Percentiles rank a stretch among this genome's conserved stretches.
These are phyloP conservation scores for Paradisaea rubra DNA, from an alignment of 2,113 vertebrate species.

Conservation along the genomic window DNA sequence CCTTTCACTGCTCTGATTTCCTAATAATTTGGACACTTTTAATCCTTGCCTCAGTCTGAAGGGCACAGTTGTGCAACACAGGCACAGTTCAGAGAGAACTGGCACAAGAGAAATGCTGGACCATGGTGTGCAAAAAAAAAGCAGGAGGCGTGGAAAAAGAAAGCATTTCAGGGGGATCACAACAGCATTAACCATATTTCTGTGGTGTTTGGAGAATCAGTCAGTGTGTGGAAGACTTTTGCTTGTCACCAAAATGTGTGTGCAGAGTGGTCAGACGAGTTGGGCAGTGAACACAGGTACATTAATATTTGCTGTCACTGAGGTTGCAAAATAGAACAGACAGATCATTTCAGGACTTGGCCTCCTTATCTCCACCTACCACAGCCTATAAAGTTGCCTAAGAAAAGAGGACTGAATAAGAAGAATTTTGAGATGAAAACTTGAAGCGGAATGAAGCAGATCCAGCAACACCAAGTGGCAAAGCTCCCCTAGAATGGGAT, in stretches of 20 bases:
- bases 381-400: conserved; percentile 28
- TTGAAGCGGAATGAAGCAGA: background rate
- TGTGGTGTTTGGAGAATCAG: background rate
- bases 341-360: conserved; percentile 41
- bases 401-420: background rate
- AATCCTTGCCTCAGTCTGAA: conserved; percentile 37
- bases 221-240: background rate
- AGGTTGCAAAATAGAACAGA: conserved; percentile 47
- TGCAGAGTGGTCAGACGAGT: conserved; percentile 24
- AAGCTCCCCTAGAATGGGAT: background rate
- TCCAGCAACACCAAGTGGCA: background rate
- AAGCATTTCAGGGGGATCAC: background rate
- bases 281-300: background rate
- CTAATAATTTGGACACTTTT: conserved; percentile 70
- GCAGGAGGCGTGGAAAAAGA: background rate
- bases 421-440: background rate
- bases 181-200: background rate
- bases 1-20: conserved; percentile 63
- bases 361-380: conserved; percentile 51
- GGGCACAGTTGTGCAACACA: conserved; percentile 47
- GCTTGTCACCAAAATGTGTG: background rate
- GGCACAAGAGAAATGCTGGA: background rate
- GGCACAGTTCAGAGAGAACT: conserved; percentile 23
- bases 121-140: background rate
- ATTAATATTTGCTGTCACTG: conserved; percentile 44